Evolutionary conservation across 2,113 vertebrate genomes (phyloP).

Genomic region (Aspidoscelis tigris): DNA sequence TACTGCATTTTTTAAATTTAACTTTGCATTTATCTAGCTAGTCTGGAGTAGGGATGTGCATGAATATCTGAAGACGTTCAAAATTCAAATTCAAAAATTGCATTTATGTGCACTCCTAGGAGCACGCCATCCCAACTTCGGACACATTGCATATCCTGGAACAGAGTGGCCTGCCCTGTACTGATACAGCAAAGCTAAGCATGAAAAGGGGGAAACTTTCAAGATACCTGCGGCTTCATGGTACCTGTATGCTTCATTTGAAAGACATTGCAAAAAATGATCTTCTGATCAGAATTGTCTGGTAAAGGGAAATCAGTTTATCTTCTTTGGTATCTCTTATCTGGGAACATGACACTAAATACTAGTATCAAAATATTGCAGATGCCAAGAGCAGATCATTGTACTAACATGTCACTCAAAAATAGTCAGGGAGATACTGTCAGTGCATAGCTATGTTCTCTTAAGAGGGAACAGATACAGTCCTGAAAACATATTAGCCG

Average conservation of each 20-base stretch:
- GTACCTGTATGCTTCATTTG: neutral
- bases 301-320: neutral
- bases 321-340: conserved; percentile 5
- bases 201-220: no score
- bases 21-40: no score
- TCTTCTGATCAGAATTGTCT: neutral
- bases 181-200: no score
- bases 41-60: no score
- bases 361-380: conserved; percentile 9
- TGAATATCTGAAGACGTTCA: no score
- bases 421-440: neutral
- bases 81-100: no score
- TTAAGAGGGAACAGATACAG: neutral
- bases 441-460: neutral
- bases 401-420: neutral
- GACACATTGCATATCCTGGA: no score
- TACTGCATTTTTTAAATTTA: no score
- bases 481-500: neutral
- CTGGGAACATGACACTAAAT: conserved; percentile 2
- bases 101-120: no score
- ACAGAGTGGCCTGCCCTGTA: no score
- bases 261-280: conserved; percentile 7
- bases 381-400: neutral
- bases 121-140: no score
- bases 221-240: neutral